Evolutionary conservation across 2,113 vertebrate species (phyloP), one percentile per base, ranked within the genome.

Genomic region (Lipotes vexillifer): DNA sequence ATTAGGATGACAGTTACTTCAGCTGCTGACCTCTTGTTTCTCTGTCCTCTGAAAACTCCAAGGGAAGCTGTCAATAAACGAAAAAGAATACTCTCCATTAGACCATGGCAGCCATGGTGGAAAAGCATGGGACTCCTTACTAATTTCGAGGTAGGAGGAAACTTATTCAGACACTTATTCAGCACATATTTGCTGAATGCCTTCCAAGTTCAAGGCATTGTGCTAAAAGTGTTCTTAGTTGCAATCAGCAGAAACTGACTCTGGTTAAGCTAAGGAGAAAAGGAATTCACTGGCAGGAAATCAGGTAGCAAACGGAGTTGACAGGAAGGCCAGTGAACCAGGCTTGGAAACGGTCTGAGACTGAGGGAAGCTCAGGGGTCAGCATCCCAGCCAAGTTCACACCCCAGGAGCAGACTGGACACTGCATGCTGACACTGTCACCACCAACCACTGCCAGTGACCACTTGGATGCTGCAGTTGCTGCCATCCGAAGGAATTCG

Each of bases 1-100:
- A 95, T 86, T 97, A 91, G 74, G 86, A 92, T 75, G 77, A 94
- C 85, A 90, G 77, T 93, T 90, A 89, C 78, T 96, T 94, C 59
- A 90, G 75, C 75, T 91, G 80, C 72, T 94, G 85, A 92, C 88
- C 80, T 93, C 81, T 90, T 88, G 23, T 80, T 93, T 92, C 88
- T 52, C 77, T 83, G n/a, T 41, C 65, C 75, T 97, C 84, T 63
- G 29, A 94, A 96, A 94, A 88, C 72, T 95, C 83, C 85, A 95
- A 96, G n/a, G 61, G 96, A 97, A 92, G 44, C 55, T 90, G 46
- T 87, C 59, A 83, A 61, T 92, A 57, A 88, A 93, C 3, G 8
- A 77, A 94, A 95, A 80, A 92, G 21, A 49, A 29, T 74, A 65
- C 49, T 91, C 92, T 11, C 46, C 83, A n/a, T 93, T 68, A 86